phyloP scores from a whole-genome alignment of 2,888 invertebrate genomes.

The Synanthedon vespiformis region DNA sequence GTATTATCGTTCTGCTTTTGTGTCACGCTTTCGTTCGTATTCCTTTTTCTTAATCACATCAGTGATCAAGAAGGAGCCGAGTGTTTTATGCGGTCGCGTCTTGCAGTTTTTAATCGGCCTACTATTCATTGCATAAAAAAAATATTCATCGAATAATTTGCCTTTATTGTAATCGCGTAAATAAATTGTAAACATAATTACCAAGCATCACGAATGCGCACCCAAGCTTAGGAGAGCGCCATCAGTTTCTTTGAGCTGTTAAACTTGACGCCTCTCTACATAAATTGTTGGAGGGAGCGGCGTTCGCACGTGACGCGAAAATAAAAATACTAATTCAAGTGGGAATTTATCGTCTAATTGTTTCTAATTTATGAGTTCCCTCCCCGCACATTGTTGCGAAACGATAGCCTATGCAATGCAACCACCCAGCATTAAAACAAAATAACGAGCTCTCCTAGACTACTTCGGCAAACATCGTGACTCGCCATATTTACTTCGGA shows the following conservation, averaged over 20 bases:
- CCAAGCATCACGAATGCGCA: slow-evolving; percentile 37
- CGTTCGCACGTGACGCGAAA: slow-evolving; percentile 56
- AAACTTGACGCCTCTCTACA: slow-evolving; percentile 51
- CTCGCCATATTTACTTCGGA: slow-evolving; percentile 29
- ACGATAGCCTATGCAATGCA: slow-evolving; percentile 31
- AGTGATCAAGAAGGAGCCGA: slow-evolving; percentile 38
- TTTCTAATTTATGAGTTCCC: slow-evolving; percentile 51
- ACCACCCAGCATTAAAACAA: slow-evolving; percentile 35
- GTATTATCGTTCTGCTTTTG: slow-evolving; percentile 61
- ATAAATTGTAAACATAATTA: slow-evolving; percentile 54
- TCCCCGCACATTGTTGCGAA: slow-evolving; percentile 42
- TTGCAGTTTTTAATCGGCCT: neutral
- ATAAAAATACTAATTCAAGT: slow-evolving; percentile 58
- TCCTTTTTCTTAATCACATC: slow-evolving; percentile 56
- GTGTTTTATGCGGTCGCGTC: neutral
- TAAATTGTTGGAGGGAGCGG: slow-evolving; percentile 42
- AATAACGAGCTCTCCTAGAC: slow-evolving; percentile 31
- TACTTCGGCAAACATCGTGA: slow-evolving; percentile 35
- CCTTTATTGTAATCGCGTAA: slow-evolving; percentile 9
- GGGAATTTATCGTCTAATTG: slow-evolving; percentile 59
- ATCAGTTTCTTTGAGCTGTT: slow-evolving; percentile 54
- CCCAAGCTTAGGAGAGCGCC: slow-evolving; percentile 38
- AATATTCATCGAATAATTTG: no score
- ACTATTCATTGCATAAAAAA: neutral
- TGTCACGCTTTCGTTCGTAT: slow-evolving; percentile 61